Evolutionary conservation across 2,113 vertebrate genomes (phyloP).

Genomic region (Aptenodytes patagonicus): DNA sequence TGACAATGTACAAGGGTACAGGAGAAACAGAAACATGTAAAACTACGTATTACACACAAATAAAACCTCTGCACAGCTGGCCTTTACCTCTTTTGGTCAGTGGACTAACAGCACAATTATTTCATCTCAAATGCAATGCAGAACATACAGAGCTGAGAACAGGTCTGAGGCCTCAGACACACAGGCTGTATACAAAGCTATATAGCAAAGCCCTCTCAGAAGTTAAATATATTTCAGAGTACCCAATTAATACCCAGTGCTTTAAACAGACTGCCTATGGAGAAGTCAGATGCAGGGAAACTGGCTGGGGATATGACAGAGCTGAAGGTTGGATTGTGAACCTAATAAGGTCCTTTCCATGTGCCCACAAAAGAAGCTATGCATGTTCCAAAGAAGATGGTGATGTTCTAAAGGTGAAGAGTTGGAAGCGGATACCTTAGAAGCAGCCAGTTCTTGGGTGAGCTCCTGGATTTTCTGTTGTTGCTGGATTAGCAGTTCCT

Average conservation of each 20-base stretch:
- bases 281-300: background rate
- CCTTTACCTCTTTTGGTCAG: background rate
- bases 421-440: slow-evolving; percentile 78
- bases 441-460: slow-evolving; percentile 84
- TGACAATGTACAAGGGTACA: background rate
- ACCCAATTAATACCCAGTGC: background rate
- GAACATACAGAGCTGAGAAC: background rate
- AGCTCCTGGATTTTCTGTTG: slow-evolving; percentile 94
- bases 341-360: background rate
- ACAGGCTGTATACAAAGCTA: background rate
- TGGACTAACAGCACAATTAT: background rate
- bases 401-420: background rate
- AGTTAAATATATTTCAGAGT: background rate
- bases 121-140: background rate
- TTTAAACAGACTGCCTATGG: background rate
- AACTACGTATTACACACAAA: background rate
- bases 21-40: background rate
- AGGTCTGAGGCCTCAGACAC: background rate
- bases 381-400: background rate
- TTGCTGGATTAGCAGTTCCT: slow-evolving; percentile 92
- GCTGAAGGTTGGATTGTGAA: background rate
- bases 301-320: background rate
- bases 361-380: background rate
- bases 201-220: background rate
- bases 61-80: background rate